These are phyloP conservation scores for Euzophera pinguis DNA, from an alignment of 2,888 invertebrate genomes.

Conservation along the genomic window DNA sequence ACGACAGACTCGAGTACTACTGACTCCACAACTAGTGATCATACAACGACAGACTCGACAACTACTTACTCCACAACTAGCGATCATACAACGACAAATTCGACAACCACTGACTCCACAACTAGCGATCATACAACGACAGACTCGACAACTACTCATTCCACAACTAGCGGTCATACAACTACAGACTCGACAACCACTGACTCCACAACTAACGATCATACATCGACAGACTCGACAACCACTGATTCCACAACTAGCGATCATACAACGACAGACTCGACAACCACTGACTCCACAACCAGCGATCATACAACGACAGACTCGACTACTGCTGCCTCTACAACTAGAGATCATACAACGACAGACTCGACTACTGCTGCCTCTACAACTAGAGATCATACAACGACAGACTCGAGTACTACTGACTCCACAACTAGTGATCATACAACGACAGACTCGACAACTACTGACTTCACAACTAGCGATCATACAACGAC, in stretches of 20 bases:
- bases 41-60: background rate
- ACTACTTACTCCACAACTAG: background rate
- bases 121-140: background rate
- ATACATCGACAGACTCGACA: background rate
- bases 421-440: slow-evolving; percentile 10
- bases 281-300: background rate
- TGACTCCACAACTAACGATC: background rate
- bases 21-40: background rate
- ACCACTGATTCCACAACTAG: background rate
- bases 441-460: slow-evolving; percentile 2
- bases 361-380: no score
- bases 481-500: slow-evolving; percentile 2
- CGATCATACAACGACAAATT: background rate
- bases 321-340: background rate
- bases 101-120: background rate
- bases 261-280: background rate
- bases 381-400: background rate
- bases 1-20: no score
- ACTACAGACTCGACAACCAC: background rate
- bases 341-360: background rate
- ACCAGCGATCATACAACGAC: background rate
- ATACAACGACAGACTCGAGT: slow-evolving; percentile 9
- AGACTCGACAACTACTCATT: background rate
- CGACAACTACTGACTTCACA: slow-evolving; percentile 7
- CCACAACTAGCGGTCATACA: background rate